Conservation (phyloP, 2,888 invertebrate species). For the Onthophagus sagittarius region DNA sequence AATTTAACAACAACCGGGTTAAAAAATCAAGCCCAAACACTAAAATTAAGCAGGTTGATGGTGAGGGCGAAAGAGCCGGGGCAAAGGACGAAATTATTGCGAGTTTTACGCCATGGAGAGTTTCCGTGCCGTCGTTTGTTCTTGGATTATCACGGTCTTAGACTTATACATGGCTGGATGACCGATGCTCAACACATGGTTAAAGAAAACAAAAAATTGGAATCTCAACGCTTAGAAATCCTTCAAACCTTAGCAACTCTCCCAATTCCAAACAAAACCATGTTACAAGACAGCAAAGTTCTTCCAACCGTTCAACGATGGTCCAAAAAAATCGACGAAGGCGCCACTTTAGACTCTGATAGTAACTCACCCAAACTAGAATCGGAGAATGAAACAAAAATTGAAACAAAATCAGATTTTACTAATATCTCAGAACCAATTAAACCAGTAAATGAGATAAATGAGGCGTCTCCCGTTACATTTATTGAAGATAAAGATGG, state of each 20-base stretch:
- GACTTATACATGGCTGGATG: constrained; percentile 92
- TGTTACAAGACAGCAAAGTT: constrained; percentile 89
- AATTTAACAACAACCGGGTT: constrained; percentile 73
- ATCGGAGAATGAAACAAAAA: constrained; percentile 23
- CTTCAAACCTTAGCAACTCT: constrained; percentile 77
- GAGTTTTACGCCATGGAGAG: constrained; percentile 75
- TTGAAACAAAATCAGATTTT: constrained; percentile 17
- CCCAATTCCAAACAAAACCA: constrained; percentile 90
- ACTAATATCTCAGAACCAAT: constrained; percentile 11
- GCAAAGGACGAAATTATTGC: constrained; percentile 71
- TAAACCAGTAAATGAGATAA: constrained; percentile 23
- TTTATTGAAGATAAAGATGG: constrained; percentile 24
- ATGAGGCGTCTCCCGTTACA: constrained; percentile 25
- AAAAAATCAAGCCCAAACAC: constrained; percentile 85
- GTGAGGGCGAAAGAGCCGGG: constrained; percentile 82
- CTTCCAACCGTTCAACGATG: constrained; percentile 81
- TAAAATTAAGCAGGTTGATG: constrained; percentile 86
- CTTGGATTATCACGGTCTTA: constrained; percentile 88
- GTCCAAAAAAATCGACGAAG: constrained; percentile 53
- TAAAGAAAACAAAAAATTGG: constrained; percentile 39
- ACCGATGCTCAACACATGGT: constrained; percentile 59
- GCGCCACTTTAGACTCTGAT: constrained; percentile 45
- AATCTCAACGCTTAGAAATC: constrained; percentile 61
- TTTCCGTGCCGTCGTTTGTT: constrained; percentile 81
- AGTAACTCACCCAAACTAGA: constrained; percentile 44